Evolutionary conservation across 2,797 vertebrate species (phyloP), one percentile per base, ranked within the genome.

Genomic region (Rhinogobio ventralis): DNA sequence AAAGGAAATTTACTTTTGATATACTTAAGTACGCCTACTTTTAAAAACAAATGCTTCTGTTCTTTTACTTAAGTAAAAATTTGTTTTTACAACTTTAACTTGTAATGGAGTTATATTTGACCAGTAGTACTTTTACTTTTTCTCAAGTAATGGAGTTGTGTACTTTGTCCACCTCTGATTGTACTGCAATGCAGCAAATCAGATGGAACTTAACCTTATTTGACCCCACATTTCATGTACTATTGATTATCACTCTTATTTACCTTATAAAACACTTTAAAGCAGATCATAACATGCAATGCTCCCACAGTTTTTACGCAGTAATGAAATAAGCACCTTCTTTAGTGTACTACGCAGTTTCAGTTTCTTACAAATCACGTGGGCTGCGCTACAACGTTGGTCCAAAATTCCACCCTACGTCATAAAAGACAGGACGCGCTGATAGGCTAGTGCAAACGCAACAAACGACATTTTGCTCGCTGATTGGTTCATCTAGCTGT

Each of bases 301-400:
- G n/a, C 4, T 25, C 4, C 0, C 0, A 3, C 39, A 13, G 39
- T 30, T 25, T 81, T 57, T 28, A 19, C 66, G n/a, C 6, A 11
- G 6, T 17, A 3, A n/a, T 49, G 20, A 36, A 74, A 74, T 30
- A 6, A 19, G 5, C 13, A 13, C 20, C 1, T 28, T 2, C 23
- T 73, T 0, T 30, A 1, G 10, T 6, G 11, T 42, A 68, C 33
- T 42, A 45, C 5, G 14, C 23, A 45, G 87, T 94, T 93, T 94
- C 93, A 75, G 85, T 92, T 95, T 95, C 94, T 91, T 86, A 90
- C 93, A 95, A 95, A 95, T 87, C 95, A 95, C 91, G 93, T 95
- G 94, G 86, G 91, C 88, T 53, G 89, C 90, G 84, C n/a, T 2
- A 0, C 0, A 0, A 23, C 0, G 5, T 19, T 45, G 19, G 17